Base-by-base conservation (phyloP, 2,888 invertebrate genomes). In the Orthonevra nobilis region DNA sequence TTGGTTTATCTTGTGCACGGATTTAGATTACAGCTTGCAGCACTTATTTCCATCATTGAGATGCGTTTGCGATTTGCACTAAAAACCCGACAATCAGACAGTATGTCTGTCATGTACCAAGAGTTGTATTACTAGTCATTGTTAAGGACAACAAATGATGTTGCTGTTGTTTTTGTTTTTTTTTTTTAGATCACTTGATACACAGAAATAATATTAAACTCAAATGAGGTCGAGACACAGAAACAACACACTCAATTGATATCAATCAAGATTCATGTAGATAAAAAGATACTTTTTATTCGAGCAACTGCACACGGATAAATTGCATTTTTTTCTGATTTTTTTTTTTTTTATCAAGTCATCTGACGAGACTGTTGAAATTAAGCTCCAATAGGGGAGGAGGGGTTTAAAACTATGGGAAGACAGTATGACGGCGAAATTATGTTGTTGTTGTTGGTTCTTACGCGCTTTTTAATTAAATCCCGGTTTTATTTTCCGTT, bases 321-420 rank as follows among this genome's bases (percentile, higher is more conserved):
- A 77, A 77, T 74, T 68, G 74, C 74, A 74, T 74, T 75, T 68
- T 61, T 61, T 48, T 58, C 52, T 54, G 42, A 54, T 36, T 1
- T 44, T 12, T 23, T 23, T 44, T 9, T 23, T 10, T 12, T 17
- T 3, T 48, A 28, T 44, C 26, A 14, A 23, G n/a, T n/a, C n/a
- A n/a, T n/a, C n/a, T 4, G 3, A 19, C 3, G 12, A 20, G 4
- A 42, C 38, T 46, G 20, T 60, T 3, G 1, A 3, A n/a, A 2
- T 4, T 32, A n/a, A n/a, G n/a, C n/a, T n/a, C n/a, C n/a, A n/a
- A n/a, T n/a, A n/a, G n/a, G n/a, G n/a, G n/a, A n/a, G n/a, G n/a
- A n/a, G n/a, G n/a, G n/a, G n/a, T n/a, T n/a, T n/a, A n/a, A n/a
- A n/a, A n/a, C n/a, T n/a, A n/a, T n/a, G n/a, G 60, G 60, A 60